A percentile compares a stretch with the other conserved stretches of the same genome.
These are phyloP conservation scores for Cyanocitta stelleri DNA, from an alignment of 2,113 vertebrate genomes.

Conservation along the genomic window DNA sequence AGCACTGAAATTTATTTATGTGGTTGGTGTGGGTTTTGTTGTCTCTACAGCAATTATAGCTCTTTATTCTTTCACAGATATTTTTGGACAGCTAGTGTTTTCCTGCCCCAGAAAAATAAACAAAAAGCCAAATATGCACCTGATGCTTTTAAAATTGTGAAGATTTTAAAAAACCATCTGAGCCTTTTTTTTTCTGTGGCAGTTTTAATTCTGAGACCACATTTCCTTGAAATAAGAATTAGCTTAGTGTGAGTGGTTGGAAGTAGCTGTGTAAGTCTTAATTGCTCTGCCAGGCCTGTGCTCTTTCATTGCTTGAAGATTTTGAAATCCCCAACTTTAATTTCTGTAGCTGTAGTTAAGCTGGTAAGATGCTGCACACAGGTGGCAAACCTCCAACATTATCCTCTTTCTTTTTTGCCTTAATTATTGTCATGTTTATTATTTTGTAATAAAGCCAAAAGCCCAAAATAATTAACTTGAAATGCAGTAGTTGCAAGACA, in stretches of 20 bases:
- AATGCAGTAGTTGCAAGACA: not conserved
- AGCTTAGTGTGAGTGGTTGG: not conserved
- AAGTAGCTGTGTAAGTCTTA: not conserved
- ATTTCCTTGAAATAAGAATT: not conserved
- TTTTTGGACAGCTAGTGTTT: not conserved
- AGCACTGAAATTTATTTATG: not conserved
- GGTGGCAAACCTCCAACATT: not conserved
- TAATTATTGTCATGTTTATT: not conserved
- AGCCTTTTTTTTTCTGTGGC: not conserved
- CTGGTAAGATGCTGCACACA: not conserved
- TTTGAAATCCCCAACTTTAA: not conserved
- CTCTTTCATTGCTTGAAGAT: not conserved
- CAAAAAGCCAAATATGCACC: not conserved
- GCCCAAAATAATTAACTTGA: not conserved
- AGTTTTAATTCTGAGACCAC: not conserved
- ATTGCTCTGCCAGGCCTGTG: not conserved
- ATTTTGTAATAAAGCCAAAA: not conserved
- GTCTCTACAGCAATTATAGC: not conserved
- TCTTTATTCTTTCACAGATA: not conserved
- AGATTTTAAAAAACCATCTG: not conserved
- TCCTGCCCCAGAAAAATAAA: not conserved
- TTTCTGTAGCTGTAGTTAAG: not conserved
- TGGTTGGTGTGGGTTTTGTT: not conserved
- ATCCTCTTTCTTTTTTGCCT: not conserved
- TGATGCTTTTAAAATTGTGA: not conserved